phyloP scores from a whole-genome alignment of 1,140 invertebrate genomes.

The Lerema accius region DNA sequence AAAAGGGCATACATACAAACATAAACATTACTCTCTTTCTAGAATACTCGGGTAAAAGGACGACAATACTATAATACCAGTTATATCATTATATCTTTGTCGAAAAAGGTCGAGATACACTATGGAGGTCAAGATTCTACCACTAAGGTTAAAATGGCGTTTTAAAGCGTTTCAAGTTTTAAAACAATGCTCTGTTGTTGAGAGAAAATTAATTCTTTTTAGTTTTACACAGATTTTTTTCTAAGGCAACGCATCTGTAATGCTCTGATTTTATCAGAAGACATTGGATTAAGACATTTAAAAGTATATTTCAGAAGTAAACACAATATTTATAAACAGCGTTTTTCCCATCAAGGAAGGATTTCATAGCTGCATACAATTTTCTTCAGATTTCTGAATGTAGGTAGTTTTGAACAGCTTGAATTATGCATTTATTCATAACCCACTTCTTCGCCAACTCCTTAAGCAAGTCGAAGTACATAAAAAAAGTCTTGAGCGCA shows the following conservation, averaged over 20 bases:
- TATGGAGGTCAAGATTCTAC: background rate
- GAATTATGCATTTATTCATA: conserved; percentile 32
- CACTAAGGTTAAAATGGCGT: background rate
- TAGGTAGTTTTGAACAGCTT: conserved; percentile 8
- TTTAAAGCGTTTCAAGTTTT: background rate
- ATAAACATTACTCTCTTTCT: no score
- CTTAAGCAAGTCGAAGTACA: conserved; percentile 21
- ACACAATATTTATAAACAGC: background rate
- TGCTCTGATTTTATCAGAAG: no score
- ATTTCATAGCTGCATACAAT: conserved; percentile 19
- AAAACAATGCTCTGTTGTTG: background rate
- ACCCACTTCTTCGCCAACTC: conserved; percentile 25
- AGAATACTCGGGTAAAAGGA: no score
- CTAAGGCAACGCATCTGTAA: no score
- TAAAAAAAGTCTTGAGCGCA: conserved; percentile 5
- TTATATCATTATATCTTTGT: background rate
- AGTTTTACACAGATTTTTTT: no score
- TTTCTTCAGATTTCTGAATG: conserved; percentile 20
- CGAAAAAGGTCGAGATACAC: background rate
- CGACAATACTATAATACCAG: background rate
- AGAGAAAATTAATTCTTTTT: background rate
- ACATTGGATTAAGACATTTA: no score
- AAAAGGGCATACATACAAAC: no score
- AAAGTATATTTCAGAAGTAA: background rate
- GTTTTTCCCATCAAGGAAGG: background rate